Base-by-base conservation (phyloP, 2,888 invertebrate genomes). In the Brachypalpus laphriformis region DNA sequence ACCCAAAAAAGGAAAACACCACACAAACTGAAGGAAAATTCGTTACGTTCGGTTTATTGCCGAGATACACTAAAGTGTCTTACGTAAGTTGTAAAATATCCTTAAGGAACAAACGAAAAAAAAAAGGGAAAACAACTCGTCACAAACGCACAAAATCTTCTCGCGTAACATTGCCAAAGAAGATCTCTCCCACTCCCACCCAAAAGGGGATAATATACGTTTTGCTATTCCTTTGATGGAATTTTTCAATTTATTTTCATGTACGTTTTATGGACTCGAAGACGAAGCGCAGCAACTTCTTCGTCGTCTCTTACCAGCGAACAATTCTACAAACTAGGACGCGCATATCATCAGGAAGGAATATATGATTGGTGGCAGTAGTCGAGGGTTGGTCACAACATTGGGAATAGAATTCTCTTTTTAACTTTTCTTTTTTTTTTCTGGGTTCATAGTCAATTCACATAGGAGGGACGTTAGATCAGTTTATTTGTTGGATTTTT, bases 211-310 rank as follows among this genome's bases (percentile, higher is more conserved):
- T 83, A 78, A 71, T 71, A 51, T 65, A 68, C 68, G 68, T 31
- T 40, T 51, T 25, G 61, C 74, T 68, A 78, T 78, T 74, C 72
- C 78, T 83, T 83, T 87, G 86, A 87, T 87, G 87, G 87, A 87
- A 88, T 89, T 90, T 90, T 89, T 87, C 88, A 88, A 89, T 89
- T 89, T 89, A 87, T 87, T 89, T 88, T 88, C 88, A 88, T 88
- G 87, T 87, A 87, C 87, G 87, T 87, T 89, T 88, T 88, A 88
- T 88, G 88, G 87, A 88, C 87, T 74, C 49, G 54, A 87, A 47
- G 75, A 56, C 49, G 66, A 66, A 66, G 75, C 65, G 80, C 85
- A 80, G 54, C 82, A 70, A 37, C 66, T n/a, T n/a, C n/a, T n/a
- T n/a, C n/a, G n/a, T n/a, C n/a, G n/a, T n/a, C n/a, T n/a, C n/a